phyloP scores from a whole-genome alignment of 2,888 invertebrate species.

The Candidula unifasciata region DNA sequence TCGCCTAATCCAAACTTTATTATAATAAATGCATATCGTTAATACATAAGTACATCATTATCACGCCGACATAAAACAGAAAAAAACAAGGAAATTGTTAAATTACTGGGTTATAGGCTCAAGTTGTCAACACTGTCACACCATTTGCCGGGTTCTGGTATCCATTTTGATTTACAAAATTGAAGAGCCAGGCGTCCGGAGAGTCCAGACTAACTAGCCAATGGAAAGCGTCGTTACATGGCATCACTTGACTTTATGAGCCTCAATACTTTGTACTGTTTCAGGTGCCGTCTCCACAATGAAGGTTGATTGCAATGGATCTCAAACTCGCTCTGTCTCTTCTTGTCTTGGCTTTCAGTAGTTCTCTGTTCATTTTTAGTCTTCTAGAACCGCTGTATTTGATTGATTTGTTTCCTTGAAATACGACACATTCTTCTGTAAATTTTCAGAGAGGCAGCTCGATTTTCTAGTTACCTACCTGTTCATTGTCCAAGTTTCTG shows the following conservation, averaged over 20 bases:
- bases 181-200: constrained; percentile 12
- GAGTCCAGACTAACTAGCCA: not conserved
- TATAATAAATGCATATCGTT: not conserved
- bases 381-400: no score
- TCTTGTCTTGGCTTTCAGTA: no score
- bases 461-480: no score
- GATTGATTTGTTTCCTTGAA: no score
- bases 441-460: no score
- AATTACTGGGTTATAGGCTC: not conserved
- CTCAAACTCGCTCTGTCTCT: no score
- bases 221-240: not conserved
- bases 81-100: not conserved
- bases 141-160: constrained; percentile 27
- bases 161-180: constrained; percentile 18
- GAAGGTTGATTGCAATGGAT: no score
- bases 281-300: no score
- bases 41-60: not conserved
- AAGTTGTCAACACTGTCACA: constrained; percentile 18
- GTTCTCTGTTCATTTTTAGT: no score
- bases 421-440: no score
- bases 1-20: no score
- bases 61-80: not conserved
- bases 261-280: not conserved
- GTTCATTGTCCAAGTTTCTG: no score
- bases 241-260: not conserved